Evolutionary conservation across 1,140 invertebrate genomes (phyloP), one percentile per base, ranked within the genome.

Genomic region (Drosophila fuyamai): DNA sequence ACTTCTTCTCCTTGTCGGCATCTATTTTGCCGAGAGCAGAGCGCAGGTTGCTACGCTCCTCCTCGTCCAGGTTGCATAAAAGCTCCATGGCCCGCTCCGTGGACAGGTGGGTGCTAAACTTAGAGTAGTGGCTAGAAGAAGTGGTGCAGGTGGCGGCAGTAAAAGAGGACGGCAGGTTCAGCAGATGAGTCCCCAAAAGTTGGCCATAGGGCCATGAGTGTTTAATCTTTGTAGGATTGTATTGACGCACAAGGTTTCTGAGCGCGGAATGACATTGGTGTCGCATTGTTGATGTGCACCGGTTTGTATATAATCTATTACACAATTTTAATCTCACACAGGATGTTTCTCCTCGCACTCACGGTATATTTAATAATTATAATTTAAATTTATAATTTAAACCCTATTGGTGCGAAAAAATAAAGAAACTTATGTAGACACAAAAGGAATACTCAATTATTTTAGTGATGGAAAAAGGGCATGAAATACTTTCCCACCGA

Each of bases 51-150:
- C 40, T 53, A 2, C 83, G 83, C 27, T 86, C 83, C 10, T 88
- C 79, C 16, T 82, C 79, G 16, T 86, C 83, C 51, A 86, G 54
- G 32, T 79, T 86, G 57, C 76, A 88, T 9, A 86, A 61, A n/a
- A 86, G 51, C 18, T 86, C 79, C 79, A 86, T 82, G 4, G 83
- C 83, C 0, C 83, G 59, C 7, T 86, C 83, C 2, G 59, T 70
- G 50, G 57, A 79, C 14, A 86, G 51, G 46, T 86, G 83, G 12
- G 66, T 79, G 40, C 62, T 76, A 27, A 86, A 86, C 40, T 86
- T 86, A 7, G 83, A 86, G 60, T 86, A 86, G 5, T 12, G 12
- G 29, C 36, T 38, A 12, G 12, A 38, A 38, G 14, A 32, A 32
- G 29, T 32, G 29, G 29, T 32, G 29, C 29, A 32, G 29, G 29